phyloP scores from a whole-genome alignment of 2,888 invertebrate species.

The Thyatira batis region DNA sequence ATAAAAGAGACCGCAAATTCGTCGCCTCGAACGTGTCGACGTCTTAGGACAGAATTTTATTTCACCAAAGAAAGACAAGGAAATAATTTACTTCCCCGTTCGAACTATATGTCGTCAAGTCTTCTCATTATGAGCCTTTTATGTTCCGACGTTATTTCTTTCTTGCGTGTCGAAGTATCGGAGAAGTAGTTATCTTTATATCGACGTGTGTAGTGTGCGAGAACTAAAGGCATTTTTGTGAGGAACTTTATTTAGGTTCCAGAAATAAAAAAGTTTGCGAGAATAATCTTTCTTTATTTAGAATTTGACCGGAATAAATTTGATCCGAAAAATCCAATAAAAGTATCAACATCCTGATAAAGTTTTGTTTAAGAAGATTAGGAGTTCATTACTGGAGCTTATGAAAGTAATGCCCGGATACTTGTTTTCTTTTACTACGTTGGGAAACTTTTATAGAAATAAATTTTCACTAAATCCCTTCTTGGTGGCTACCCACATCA shows the following conservation, averaged over 20 bases:
- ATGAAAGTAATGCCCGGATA: not conserved
- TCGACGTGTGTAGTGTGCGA: not conserved
- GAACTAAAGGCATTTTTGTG: no score
- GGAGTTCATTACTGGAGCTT: not conserved
- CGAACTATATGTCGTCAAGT: not conserved
- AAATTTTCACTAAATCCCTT: not conserved
- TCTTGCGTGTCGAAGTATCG: not conserved
- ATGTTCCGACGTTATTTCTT: constrained; percentile 2
- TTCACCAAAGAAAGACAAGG: constrained; percentile 1
- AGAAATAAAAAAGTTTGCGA: no score
- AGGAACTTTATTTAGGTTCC: no score
- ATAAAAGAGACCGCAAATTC: not conserved
- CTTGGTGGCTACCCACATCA: not conserved
- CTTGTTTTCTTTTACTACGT: not conserved
- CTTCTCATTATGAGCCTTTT: constrained; percentile 1
- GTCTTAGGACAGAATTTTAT: not conserved
- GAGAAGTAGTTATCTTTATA: not conserved
- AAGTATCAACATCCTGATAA: not conserved
- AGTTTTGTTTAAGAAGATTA: not conserved
- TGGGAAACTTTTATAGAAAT: not conserved
- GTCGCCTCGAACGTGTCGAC: not conserved
- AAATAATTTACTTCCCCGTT: constrained; percentile 2
- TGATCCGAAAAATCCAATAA: no score
- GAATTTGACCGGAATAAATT: no score
- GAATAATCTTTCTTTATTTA: no score